phyloP scores from a whole-genome alignment of 2,113 vertebrate species.

The Paraplagusia blochii region DNA sequence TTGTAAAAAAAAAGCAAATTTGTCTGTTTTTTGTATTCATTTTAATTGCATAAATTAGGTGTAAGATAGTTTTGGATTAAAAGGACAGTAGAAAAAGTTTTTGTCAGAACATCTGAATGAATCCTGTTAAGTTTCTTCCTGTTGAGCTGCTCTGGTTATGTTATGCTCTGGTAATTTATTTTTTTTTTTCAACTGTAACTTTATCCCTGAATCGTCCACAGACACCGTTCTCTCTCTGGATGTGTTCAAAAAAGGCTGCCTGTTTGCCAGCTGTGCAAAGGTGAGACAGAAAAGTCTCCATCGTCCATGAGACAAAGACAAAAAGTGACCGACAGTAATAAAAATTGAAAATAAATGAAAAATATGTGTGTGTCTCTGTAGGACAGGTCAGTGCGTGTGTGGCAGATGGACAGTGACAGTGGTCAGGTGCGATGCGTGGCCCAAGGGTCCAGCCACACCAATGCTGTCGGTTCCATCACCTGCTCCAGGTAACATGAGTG shows the following conservation, averaged over 20 bases:
- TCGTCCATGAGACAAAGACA: too few relatives aligned
- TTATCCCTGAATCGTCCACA: conserved; percentile 51
- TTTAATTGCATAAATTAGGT: too few relatives aligned
- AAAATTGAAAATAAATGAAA: too few relatives aligned
- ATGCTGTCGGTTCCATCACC: conserved; percentile 82
- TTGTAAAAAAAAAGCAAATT: too few relatives aligned
- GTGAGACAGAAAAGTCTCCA: conserved; percentile 61
- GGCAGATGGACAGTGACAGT: conserved; percentile 79
- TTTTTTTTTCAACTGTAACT: not conserved
- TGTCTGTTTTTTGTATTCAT: too few relatives aligned
- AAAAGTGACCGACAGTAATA: too few relatives aligned
- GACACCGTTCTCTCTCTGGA: conserved; percentile 90
- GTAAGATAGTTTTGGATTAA: too few relatives aligned
- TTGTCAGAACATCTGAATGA: too few relatives aligned
- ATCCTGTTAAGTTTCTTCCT: not conserved
- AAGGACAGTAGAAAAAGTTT: too few relatives aligned
- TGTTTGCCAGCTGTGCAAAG: conserved; percentile 93
- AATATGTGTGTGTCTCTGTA: conserved; percentile 47
- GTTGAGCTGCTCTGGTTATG: conserved; percentile 8
- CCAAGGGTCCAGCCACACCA: conserved; percentile 83
- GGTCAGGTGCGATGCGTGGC: conserved; percentile 84
- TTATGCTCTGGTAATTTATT: too few relatives aligned
- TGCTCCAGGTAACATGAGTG: conserved; percentile 86
- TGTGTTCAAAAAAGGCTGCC: conserved; percentile 84
- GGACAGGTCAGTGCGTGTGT: conserved; percentile 88